Percentiles rank a stretch among this genome's conserved stretches.
These are phyloP conservation scores for Eumacrocentrus americanus DNA, from an alignment of 2,888 invertebrate species.

Conservation along the genomic window DNA sequence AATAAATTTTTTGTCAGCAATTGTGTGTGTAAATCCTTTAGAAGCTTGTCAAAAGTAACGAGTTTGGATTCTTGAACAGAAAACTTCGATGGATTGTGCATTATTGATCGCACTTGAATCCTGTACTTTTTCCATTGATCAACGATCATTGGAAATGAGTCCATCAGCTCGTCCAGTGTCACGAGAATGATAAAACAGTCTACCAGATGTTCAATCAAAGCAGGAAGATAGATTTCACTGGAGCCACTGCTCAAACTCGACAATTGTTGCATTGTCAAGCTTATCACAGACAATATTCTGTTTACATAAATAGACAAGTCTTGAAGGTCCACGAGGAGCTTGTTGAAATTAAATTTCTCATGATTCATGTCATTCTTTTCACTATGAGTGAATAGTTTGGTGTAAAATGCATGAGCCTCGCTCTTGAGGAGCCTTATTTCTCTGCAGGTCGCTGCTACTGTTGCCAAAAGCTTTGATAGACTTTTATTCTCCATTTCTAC, in stretches of 20 bases:
- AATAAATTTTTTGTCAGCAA: constrained; percentile 67
- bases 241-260: constrained; percentile 48
- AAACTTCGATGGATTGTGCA: constrained; percentile 69
- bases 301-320: constrained; percentile 51
- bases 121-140: constrained; percentile 81
- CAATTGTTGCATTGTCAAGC: constrained; percentile 51
- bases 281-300: constrained; percentile 47
- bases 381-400: constrained; percentile 58
- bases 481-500: constrained; percentile 84
- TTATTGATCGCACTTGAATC: constrained; percentile 73
- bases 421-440: constrained; percentile 74
- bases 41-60: constrained; percentile 72
- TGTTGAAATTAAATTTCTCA: constrained; percentile 39
- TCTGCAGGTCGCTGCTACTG: constrained; percentile 78
- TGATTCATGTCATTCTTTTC: constrained; percentile 57
- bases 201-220: constrained; percentile 67
- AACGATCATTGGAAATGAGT: constrained; percentile 65
- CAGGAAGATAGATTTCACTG: constrained; percentile 54
- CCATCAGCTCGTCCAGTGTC: constrained; percentile 72
- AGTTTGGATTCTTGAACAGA: constrained; percentile 69
- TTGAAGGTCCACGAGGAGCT: constrained; percentile 53
- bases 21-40: constrained; percentile 73
- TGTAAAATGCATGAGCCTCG: constrained; percentile 70
- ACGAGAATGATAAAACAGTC: constrained; percentile 72
- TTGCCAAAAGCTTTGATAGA: constrained; percentile 79